phyloP scores from a whole-genome alignment of 53 echinoderm and acorn worm species.

The Mesocentrotus franciscanus region DNA sequence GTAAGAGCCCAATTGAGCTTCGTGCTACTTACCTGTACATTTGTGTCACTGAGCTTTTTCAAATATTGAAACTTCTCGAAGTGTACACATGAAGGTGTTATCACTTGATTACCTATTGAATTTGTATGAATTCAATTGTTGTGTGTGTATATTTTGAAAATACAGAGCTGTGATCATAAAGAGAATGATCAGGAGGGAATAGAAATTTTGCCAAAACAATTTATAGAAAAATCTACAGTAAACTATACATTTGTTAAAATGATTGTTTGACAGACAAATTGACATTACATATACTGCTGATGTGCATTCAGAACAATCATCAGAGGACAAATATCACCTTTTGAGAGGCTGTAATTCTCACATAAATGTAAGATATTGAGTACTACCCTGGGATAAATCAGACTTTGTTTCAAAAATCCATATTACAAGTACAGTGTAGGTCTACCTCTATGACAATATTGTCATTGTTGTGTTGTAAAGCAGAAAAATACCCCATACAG shows the following conservation, averaged over 20 bases:
- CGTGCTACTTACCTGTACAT: neutral
- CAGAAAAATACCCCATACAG: slow-evolving; percentile 2
- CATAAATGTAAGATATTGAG: neutral
- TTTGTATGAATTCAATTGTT: neutral
- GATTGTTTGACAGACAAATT: neutral
- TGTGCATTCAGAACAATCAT: too few species aligned
- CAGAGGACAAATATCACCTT: too few species aligned
- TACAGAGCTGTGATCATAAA: too few species aligned
- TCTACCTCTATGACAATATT: neutral
- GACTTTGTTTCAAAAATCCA: neutral
- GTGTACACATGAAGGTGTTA: neutral
- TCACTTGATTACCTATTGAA: neutral
- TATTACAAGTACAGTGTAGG: neutral
- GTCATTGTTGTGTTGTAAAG: neutral
- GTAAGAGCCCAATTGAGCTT: neutral
- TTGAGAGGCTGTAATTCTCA: too few species aligned
- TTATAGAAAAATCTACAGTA: too few species aligned
- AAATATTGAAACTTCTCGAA: neutral
- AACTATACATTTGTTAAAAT: neutral
- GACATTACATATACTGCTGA: too few species aligned
- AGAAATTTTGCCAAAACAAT: too few species aligned
- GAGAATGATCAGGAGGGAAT: too few species aligned
- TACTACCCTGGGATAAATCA: neutral
- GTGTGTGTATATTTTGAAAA: neutral
- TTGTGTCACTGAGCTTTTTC: neutral